Percentiles rank a stretch among this genome's conserved stretches.
Evolutionary conservation across 2,888 invertebrate species (phyloP).

Genomic region (Congeria kusceri): DNA sequence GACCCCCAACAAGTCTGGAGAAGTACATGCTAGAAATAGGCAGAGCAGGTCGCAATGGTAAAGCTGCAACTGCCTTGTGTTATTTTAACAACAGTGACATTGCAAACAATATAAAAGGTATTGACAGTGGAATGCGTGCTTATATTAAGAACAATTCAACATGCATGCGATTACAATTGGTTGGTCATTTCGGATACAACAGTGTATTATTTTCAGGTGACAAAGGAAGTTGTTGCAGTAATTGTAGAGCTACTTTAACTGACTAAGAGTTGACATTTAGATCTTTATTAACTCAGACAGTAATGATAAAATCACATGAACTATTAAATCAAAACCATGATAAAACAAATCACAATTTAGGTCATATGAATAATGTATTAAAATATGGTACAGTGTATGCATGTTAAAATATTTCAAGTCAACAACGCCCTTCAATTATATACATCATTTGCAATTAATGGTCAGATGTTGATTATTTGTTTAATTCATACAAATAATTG

Average conservation of each 20-base stretch:
- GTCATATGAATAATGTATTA: too few species aligned
- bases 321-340: too few species aligned
- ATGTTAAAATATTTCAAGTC: too few species aligned
- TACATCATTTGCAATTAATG: too few species aligned
- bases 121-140: conserved; percentile 18
- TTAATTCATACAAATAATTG: too few species aligned
- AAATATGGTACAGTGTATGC: too few species aligned
- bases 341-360: too few species aligned
- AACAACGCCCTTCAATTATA: too few species aligned
- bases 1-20: conserved; percentile 52
- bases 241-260: conserved; percentile 16
- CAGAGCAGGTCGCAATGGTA: conserved; percentile 57
- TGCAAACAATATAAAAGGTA: conserved; percentile 44
- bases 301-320: too few species aligned
- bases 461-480: too few species aligned
- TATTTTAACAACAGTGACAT: conserved; percentile 59
- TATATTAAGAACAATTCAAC: background rate
- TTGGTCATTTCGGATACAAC: conserved; percentile 23
- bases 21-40: conserved; percentile 60
- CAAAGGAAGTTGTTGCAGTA: conserved; percentile 22
- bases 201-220: conserved; percentile 24
- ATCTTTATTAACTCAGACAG: too few species aligned
- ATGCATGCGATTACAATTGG: conserved; percentile 28
- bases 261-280: too few species aligned
- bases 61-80: conserved; percentile 36